phyloP scores from a whole-genome alignment of 2,888 invertebrate species.

The Ctenicera cuprea region DNA sequence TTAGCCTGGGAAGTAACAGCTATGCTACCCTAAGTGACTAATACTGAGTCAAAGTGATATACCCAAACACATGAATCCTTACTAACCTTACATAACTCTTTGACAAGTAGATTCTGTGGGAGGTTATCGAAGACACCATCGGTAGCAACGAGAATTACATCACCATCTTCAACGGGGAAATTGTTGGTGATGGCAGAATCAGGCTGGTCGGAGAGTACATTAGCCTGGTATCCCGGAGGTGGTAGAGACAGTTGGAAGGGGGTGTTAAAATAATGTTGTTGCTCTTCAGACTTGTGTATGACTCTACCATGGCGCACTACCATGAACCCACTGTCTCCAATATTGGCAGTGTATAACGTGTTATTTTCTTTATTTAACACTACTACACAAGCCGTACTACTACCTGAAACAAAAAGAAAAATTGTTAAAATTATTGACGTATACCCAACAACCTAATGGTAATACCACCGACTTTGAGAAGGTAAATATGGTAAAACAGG shows the following conservation, averaged over 20 bases:
- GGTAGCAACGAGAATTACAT: conserved; percentile 95
- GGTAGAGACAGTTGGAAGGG: conserved; percentile 97
- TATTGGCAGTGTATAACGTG: conserved; percentile 95
- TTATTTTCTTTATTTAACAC: conserved; percentile 92
- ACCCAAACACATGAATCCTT: too few relatives aligned
- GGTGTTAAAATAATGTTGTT: conserved; percentile 99
- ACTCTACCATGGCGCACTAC: conserved; percentile 91
- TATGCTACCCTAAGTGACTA: too few relatives aligned
- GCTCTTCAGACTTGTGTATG: conserved; percentile 95
- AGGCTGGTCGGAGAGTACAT: conserved; percentile 94
- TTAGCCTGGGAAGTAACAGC: too few relatives aligned
- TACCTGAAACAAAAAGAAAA: conserved; percentile 79
- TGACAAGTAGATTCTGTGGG: conserved; percentile 91
- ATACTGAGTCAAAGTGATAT: too few relatives aligned
- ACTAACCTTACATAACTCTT: conserved; percentile 84
- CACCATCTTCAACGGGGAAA: conserved; percentile 93
- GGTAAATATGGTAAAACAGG: too few relatives aligned
- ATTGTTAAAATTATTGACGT: neutral
- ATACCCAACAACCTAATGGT: too few relatives aligned
- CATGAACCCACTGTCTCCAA: conserved; percentile 99
- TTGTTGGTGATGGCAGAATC: conserved; percentile 93
- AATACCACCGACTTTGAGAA: too few relatives aligned
- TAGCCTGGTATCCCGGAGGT: conserved; percentile 90
- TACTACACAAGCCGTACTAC: conserved; percentile 98
- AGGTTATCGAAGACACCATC: conserved; percentile 99